Base-by-base conservation (phyloP, 2,113 vertebrate genomes). In the Mesembrinibis cayennensis region DNA sequence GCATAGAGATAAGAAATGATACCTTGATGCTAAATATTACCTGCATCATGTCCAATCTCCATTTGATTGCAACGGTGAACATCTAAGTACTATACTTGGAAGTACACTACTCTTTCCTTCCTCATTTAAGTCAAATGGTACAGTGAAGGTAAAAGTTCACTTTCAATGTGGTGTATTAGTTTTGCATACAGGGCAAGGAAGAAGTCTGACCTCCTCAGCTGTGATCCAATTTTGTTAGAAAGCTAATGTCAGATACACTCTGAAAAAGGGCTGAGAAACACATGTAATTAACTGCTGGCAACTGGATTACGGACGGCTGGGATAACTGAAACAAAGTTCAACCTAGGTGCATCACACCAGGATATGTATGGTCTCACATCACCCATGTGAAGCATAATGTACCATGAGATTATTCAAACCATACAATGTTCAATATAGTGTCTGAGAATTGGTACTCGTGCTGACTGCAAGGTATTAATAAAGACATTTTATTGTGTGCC, bases 281-380 rank as follows among this genome's bases (percentile, higher is more conserved):
- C 21, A 16, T 36, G 9, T 67, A 80, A 63, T 71, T 88, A 59
- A 34, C 7, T 85, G 5, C 13, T 90, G 88, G 22, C 11, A 71
- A 26, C 6, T 0, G 0, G n/a, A 8, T 82, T n/a, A 22, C 22
- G 38, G n/a, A 58, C 5, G 21, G 7, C 25, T 66, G 34, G 16
- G 9, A 32, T 67, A 50, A 70, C 21, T 8, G n/a, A 89, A 72
- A 65, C 7, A 30, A 23, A 77, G 50, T 32, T 84, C 61, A 52
- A 2, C 27, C 27, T 40, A 13, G 3, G 3, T 71, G 42, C 4
- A 58, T 32, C 32, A 40, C 16, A 47, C 6, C 2, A 34, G 50
- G 23, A 25, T 49, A 30, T 17, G 23, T 22, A 15, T 30, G 8
- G 4, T 90, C 10, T 78, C 55, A 67, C 26, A 78, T 34, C 14